phyloP scores from a whole-genome alignment of 2,888 invertebrate species.

The Calameuta idolon region DNA sequence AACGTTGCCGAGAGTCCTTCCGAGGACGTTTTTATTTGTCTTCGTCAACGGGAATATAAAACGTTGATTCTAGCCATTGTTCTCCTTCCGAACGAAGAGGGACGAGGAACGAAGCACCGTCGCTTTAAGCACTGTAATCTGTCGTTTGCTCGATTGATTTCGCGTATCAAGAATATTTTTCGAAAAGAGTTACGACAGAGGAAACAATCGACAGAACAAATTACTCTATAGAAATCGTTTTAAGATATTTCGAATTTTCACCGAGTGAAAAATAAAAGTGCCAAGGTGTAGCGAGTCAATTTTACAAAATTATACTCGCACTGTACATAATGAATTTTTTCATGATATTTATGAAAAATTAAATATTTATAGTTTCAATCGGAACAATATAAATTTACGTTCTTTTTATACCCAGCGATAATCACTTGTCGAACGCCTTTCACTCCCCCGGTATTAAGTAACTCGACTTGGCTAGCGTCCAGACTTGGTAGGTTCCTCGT shows the following conservation, averaged over 20 bases:
- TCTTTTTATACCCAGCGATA: background rate
- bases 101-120: background rate
- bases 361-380: background rate
- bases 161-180: background rate
- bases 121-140: background rate
- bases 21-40: background rate
- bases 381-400: background rate
- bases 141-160: background rate
- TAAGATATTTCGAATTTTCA: background rate
- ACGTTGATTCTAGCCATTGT: background rate
- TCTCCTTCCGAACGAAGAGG: background rate
- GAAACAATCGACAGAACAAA: too few species aligned
- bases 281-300: background rate
- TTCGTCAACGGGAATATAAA: background rate
- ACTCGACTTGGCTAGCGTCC: background rate
- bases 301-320: background rate
- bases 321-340: too few species aligned
- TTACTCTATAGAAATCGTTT: too few species aligned
- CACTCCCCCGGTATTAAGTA: background rate
- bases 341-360: background rate
- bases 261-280: background rate
- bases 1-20: background rate
- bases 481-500: background rate
- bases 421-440: background rate
- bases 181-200: background rate